Evolutionary conservation across 2,797 vertebrate species (phyloP).

Genomic region (Jordanella pulchra): DNA sequence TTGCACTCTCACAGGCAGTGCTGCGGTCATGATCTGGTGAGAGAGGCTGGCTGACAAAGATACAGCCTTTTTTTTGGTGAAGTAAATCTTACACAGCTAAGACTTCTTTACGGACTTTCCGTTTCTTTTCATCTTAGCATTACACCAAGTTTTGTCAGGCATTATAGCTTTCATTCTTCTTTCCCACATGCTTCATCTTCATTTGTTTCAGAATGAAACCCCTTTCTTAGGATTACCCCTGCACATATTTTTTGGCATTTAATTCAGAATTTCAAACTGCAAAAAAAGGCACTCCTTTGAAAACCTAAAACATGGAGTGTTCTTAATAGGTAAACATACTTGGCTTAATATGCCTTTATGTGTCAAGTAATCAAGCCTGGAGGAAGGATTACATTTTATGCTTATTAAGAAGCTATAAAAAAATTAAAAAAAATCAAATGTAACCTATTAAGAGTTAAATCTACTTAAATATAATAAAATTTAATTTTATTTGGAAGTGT

Average conservation of each 20-base stretch:
- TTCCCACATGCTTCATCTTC: conserved; percentile 8
- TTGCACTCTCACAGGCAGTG: conserved; percentile 39
- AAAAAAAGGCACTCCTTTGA: background rate
- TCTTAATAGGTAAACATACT: background rate
- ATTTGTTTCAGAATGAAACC: conserved; percentile 6
- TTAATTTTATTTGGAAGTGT: background rate
- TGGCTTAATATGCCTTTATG: background rate
- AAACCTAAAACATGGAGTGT: background rate
- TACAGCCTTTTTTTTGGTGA: conserved; percentile 19
- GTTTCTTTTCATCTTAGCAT: background rate
- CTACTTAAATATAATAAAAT: background rate
- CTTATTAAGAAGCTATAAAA: background rate
- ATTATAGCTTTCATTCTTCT: conserved; percentile 13
- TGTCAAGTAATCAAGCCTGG: background rate
- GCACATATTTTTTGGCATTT: background rate
- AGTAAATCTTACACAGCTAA: conserved; percentile 8
- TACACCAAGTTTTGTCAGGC: background rate
- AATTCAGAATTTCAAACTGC: background rate
- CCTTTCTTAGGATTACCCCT: background rate
- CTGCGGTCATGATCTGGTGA: conserved; percentile 55
- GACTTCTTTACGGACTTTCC: conserved; percentile 12
- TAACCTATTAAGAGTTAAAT: background rate
- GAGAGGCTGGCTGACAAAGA: conserved; percentile 30
- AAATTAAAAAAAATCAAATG: background rate
- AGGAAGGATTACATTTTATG: background rate